phyloP scores from a whole-genome alignment of 2,888 invertebrate genomes.

The Venustoraphidia nigricollis region DNA sequence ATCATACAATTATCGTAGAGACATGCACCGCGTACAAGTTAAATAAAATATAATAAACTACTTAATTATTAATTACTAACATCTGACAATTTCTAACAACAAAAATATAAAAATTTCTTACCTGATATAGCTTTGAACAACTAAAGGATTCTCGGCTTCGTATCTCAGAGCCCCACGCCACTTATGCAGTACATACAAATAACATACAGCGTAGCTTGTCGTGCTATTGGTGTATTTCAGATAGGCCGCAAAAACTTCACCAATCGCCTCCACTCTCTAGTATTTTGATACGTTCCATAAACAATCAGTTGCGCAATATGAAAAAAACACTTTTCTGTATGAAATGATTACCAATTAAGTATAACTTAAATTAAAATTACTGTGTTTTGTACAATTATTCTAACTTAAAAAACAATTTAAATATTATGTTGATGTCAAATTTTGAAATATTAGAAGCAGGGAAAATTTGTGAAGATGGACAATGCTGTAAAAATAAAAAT shows the following conservation, averaged over 20 bases:
- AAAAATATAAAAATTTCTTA: constrained; percentile 42
- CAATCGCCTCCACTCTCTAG: constrained; percentile 31
- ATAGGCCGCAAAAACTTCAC: constrained; percentile 40
- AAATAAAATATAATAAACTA: constrained; percentile 21
- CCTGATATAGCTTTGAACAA: constrained; percentile 38
- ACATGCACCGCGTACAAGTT: constrained; percentile 16
- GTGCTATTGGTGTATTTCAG: constrained; percentile 38
- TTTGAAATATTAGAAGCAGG: too few species aligned
- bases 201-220: constrained; percentile 22
- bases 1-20: constrained; percentile 16
- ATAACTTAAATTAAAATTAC: not conserved
- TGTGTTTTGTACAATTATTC: too few species aligned
- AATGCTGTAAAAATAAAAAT: too few species aligned
- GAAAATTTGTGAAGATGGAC: too few species aligned
- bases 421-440: too few species aligned
- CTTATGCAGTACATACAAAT: constrained; percentile 41
- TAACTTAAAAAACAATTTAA: too few species aligned
- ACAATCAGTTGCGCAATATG: constrained; percentile 25
- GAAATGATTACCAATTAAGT: not conserved
- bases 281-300: constrained; percentile 33
- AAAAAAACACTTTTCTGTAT: not conserved
- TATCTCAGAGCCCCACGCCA: constrained; percentile 47
- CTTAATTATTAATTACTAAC: constrained; percentile 23
- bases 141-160: constrained; percentile 41
- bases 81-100: constrained; percentile 33